These are phyloP conservation scores for Gymnosoma rotundatum DNA, from an alignment of 2,888 invertebrate genomes.

Conservation along the genomic window DNA sequence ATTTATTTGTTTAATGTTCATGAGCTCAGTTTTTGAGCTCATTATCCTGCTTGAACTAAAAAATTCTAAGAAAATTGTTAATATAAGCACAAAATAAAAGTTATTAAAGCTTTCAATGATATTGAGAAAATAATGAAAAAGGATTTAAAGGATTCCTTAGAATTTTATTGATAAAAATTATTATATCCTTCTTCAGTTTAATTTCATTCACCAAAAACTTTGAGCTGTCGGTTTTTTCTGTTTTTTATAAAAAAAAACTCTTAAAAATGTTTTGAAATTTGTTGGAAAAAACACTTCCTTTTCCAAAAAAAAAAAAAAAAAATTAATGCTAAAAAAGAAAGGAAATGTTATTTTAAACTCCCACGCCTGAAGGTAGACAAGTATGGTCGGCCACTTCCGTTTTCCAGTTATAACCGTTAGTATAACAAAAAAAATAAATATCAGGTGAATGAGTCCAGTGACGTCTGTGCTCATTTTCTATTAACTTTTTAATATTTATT, in stretches of 20 bases:
- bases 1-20: not conserved
- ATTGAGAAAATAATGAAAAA: conserved; percentile 17
- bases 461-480: not conserved
- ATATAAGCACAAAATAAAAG: conserved; percentile 52
- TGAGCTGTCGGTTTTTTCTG: not conserved
- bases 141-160: conserved; percentile 45
- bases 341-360: conserved; percentile 30
- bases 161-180: conserved; percentile 59
- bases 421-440: not conserved
- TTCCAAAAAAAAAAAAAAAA: conserved; percentile 34
- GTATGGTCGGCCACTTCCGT: conserved; percentile 20
- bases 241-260: not conserved
- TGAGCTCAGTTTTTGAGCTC: conserved; percentile 45
- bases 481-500: not conserved
- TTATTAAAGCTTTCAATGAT: conserved; percentile 38
- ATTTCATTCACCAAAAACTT: conserved; percentile 56
- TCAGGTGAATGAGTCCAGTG: not conserved
- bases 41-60: conserved; percentile 47
- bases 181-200: conserved; percentile 53
- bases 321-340: not conserved
- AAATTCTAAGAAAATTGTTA: conserved; percentile 68
- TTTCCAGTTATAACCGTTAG: conserved; percentile 33
- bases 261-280: conserved; percentile 2
- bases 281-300: conserved; percentile 55
- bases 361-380: conserved; percentile 38